Base-by-base conservation (phyloP, 2,113 vertebrate genomes). In the Pseudorhombus dupliciocellatus region DNA sequence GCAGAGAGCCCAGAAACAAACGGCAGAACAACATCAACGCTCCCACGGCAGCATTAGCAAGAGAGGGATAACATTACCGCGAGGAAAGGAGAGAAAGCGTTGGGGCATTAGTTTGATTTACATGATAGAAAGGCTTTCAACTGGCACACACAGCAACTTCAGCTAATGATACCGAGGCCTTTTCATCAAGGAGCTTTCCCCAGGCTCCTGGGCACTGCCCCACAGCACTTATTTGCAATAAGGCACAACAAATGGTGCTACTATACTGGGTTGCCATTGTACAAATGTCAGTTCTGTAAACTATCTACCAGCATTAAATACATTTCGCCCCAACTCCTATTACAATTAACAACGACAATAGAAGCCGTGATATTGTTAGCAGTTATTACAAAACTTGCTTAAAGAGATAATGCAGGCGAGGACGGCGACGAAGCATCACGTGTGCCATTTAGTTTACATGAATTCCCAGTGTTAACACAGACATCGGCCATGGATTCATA, bases 71-170 rank as follows among this genome's bases (percentile, higher is more conserved):
- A 58, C 51, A 78, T 80, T 70, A 73, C 73, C 73, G 28, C 22
- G 64, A 60, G 44, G 73, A 79, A 52, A 58, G 67, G 28, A 63
- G 66, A 76, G 54, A 51, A 84, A 60, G 66, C 54, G 76, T 70
- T 83, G 69, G 55, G 57, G 71, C 74, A 84, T 87, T 86, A 70
- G 80, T 85, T 88, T 63, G 82, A 89, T 91, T 90, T 88, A 88
- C 75, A 91, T 88, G 88, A 86, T 74, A 60, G 72, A 86, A 66
- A 62, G 62, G 60, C 73, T 82, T 82, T 90, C 70, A 90, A 83
- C 81, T 71, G 71, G 81, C 70, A 40, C 60, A 40, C 71, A 73
- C 76, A 69, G 71, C 70, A 83, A 82, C 70, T 80, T 85, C 69
- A 44, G 52, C 59, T 84, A 90, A 87, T 89, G 87, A 88, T 79